These are phyloP conservation scores for Okapia johnstoni DNA, from an alignment of 2,113 vertebrate species.

Conservation along the genomic window DNA sequence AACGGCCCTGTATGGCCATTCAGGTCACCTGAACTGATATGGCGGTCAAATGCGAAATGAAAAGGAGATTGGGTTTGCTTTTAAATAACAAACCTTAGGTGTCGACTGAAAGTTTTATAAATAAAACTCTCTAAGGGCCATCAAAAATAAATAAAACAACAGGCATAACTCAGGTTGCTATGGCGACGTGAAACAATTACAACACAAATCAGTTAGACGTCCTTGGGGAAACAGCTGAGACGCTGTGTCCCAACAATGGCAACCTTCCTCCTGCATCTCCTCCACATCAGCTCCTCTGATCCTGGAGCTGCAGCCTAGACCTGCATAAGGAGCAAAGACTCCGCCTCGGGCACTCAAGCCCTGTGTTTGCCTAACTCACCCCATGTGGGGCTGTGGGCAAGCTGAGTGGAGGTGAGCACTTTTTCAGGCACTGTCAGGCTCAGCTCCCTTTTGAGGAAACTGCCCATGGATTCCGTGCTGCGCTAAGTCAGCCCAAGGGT, in stretches of 20 bases:
- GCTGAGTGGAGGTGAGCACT: not conserved
- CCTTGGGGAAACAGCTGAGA: not conserved
- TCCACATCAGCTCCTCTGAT: not conserved
- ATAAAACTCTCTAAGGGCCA: not conserved
- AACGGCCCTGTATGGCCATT: not conserved
- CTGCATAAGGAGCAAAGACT: not conserved
- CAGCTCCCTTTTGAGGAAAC: too few species aligned
- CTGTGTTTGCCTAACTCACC: not conserved
- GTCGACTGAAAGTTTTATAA: not conserved
- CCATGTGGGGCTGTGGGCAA: too few species aligned
- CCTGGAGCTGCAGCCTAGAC: not conserved
- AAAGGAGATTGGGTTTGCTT: not conserved
- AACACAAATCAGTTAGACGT: not conserved
- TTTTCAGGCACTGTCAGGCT: not conserved
- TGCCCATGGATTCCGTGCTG: not conserved
- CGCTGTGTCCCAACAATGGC: fast-evolving
- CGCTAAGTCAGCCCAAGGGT: not conserved
- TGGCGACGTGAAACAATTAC: not conserved
- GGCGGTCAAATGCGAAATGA: not conserved
- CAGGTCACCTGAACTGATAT: not conserved
- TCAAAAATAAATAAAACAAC: not conserved
- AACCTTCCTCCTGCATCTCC: not conserved
- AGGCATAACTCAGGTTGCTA: not conserved
- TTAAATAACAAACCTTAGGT: not conserved
- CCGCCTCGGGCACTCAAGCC: fast-evolving